phyloP scores from a whole-genome alignment of 2,797 vertebrate genomes.

The Pangasius djambal region DNA sequence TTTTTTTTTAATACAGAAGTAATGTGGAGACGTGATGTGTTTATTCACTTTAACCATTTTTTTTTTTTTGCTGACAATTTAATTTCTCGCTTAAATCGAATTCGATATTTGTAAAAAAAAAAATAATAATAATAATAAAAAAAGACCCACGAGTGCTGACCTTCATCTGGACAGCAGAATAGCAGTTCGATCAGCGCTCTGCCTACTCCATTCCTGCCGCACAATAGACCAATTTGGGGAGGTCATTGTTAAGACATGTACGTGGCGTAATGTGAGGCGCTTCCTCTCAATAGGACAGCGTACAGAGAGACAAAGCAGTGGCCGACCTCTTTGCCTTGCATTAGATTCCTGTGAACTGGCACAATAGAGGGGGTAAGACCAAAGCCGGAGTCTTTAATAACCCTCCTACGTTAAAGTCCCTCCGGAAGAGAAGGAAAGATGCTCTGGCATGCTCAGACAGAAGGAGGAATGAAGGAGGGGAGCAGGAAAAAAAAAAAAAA shows the following conservation, averaged over 20 bases:
- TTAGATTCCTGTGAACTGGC: constrained; percentile 34
- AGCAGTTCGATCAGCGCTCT: constrained; percentile 48
- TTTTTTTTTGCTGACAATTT: constrained; percentile 26
- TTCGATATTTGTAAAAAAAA: constrained; percentile 15
- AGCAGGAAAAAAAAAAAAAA: constrained; percentile 43
- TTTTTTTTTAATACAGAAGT: constrained; percentile 13
- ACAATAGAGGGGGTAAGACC: constrained; percentile 8
- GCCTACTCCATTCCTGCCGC: constrained; percentile 9
- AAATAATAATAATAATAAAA: too few species aligned
- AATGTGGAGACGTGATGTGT: constrained; percentile 1
- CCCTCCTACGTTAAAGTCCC: constrained; percentile 35
- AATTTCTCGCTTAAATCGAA: constrained; percentile 32
- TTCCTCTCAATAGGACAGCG: constrained; percentile 45
- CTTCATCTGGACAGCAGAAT: constrained; percentile 24
- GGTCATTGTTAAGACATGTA: constrained; percentile 52
- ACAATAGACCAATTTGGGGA: constrained; percentile 55
- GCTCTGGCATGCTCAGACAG: constrained; percentile 63
- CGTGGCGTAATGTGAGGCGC: constrained; percentile 37
- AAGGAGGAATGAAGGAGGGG: constrained; percentile 41
- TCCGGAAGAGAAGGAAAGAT: constrained; percentile 33
- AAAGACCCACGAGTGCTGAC: constrained; percentile 34
- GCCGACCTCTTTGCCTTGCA: constrained; percentile 42
- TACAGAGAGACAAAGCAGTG: constrained; percentile 34
- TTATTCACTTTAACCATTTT: constrained; percentile 27
- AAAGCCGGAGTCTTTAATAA: constrained; percentile 30